Evolutionary conservation across 35 echinoderm and acorn worm species (phyloP).

Genomic region (Eucidaris tribuloides): DNA sequence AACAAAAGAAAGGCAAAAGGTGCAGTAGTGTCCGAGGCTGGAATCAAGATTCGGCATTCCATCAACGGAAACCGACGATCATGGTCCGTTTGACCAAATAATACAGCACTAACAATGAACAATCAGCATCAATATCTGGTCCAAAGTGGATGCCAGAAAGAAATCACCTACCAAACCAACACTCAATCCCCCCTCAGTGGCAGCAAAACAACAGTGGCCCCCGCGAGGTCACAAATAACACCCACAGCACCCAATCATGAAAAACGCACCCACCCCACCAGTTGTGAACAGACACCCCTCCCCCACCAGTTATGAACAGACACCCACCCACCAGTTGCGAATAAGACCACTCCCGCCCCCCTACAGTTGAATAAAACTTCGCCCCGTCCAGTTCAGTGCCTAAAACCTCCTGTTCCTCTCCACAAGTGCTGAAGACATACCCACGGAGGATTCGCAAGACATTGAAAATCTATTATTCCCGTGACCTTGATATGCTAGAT

Average conservation of each 20-base stretch:
- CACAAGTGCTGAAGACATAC: slow-evolving; percentile 25
- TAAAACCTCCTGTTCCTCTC: slow-evolving; percentile 15
- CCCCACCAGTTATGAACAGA: too few species aligned
- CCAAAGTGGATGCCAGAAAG: not conserved
- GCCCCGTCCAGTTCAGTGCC: slow-evolving; percentile 7
- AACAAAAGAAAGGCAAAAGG: slow-evolving; percentile 30
- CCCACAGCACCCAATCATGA: too few species aligned
- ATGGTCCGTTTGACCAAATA: not conserved
- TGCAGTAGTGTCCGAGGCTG: slow-evolving; percentile 60
- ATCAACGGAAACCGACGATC: slow-evolving; percentile 51
- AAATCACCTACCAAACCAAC: not conserved
- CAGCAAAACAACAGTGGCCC: not conserved
- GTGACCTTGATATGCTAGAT: slow-evolving; percentile 82
- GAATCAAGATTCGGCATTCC: slow-evolving; percentile 49
- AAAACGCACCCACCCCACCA: too few species aligned
- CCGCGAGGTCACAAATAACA: too few species aligned
- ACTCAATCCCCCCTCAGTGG: not conserved
- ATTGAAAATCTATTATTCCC: slow-evolving; percentile 90
- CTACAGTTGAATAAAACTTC: slow-evolving; percentile 30
- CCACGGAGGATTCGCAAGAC: slow-evolving; percentile 54
- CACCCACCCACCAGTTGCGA: too few species aligned
- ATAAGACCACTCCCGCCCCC: too few species aligned
- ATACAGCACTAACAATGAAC: not conserved
- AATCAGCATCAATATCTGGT: not conserved
- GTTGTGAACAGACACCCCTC: too few species aligned